These are phyloP conservation scores for Drosophila bocqueti DNA, from an alignment of 1,140 invertebrate species.

Conservation along the genomic window DNA sequence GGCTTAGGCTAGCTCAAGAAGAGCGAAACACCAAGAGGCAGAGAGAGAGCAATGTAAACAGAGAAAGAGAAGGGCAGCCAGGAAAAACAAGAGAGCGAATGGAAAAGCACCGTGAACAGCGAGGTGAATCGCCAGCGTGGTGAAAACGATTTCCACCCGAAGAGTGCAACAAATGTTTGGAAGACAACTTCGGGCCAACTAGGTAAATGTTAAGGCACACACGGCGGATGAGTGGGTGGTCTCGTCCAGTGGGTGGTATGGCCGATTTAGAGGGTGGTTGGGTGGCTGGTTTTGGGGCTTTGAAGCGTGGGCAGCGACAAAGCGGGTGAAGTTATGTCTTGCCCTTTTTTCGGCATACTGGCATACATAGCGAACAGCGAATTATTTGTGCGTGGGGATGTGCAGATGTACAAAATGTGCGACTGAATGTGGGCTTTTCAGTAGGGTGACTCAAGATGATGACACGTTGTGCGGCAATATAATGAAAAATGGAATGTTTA, in stretches of 20 bases:
- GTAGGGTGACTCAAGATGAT: constrained; percentile 10
- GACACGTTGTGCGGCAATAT: neutral
- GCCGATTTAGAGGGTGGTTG: neutral
- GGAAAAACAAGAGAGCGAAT: neutral
- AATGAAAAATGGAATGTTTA: neutral
- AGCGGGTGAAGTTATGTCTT: constrained; percentile 64
- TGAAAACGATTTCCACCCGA: constrained; percentile 45
- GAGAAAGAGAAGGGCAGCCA: constrained; percentile 37
- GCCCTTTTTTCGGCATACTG: constrained; percentile 65
- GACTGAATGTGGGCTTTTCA: constrained; percentile 25
- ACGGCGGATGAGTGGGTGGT: constrained; percentile 6
- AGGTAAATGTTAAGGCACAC: constrained; percentile 57
- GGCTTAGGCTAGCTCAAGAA: constrained; percentile 16
- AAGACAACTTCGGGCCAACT: constrained; percentile 40
- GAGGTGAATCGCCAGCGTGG: constrained; percentile 37
- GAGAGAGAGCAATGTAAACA: constrained; percentile 55
- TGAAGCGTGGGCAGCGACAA: constrained; percentile 42
- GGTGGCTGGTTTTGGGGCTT: constrained; percentile 13
- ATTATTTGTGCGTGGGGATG: constrained; percentile 21
- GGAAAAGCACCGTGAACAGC: constrained; percentile 10
- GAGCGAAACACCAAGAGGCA: neutral
- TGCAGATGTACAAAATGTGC: constrained; percentile 32
- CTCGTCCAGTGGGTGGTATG: constrained; percentile 8
- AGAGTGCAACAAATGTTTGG: constrained; percentile 75
- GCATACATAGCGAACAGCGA: constrained; percentile 62